Evolutionary conservation across 2,888 invertebrate species (phyloP), one percentile per base, ranked within the genome.

Genomic region (Eutolmus rufibarbis): DNA sequence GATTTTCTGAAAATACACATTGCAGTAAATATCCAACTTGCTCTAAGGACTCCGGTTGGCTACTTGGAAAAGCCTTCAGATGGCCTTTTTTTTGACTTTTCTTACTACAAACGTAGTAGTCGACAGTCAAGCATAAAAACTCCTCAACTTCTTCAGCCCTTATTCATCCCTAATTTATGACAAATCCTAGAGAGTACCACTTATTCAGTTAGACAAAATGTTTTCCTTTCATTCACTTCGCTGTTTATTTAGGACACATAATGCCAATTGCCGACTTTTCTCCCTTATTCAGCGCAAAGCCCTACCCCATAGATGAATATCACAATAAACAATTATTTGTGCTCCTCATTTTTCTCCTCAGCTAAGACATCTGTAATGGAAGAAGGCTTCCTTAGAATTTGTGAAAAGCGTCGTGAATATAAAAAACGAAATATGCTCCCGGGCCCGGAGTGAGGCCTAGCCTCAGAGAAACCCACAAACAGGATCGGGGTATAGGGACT

Each of bases 291-390:
- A 78, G 78, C 23, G 23, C 23, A 43, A 40, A 78, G 14, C 12
- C 78, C 78, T 19, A 40, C 43, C 43, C 12, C 43, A 16, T 43
- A 78, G 78, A 78, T 78, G 78, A 78, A 78, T 78, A 78, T 78
- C 78, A 78, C 78, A 78, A 78, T 78, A 78, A 78, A 78, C 78
- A 78, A 78, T 78, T 78, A 78, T 78, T 78, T 78, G 78, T 43
- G 78, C 23, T 78, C 78, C 43, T 66, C 43, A 78, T 78, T 78
- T 66, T 66, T 66, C 23, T 7, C 28, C 8, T 19, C 66, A 3
- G 66, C 66, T 28, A 12, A 23, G 37, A 78, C 78, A 78, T 43
- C 37, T 78, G 78, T 78, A 78, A 78, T 78, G 43, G 78, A 78
- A 78, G 76, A 76, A 34, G 76, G 76, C 34, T 76, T 37, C 37